Conservation (phyloP, 1,140 invertebrate species). For the Acromyrmex heyeri region DNA sequence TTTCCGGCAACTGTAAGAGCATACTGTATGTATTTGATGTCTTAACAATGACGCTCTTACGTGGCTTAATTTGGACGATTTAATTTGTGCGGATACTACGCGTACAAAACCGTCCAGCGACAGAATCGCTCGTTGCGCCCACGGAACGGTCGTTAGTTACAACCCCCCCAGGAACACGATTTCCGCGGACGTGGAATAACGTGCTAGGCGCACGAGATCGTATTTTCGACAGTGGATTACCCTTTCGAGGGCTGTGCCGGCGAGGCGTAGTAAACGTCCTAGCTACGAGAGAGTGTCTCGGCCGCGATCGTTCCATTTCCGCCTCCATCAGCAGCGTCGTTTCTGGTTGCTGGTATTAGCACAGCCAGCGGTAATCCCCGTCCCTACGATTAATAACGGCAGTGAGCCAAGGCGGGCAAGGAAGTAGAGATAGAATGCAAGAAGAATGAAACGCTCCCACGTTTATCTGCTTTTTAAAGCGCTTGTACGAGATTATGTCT, state of each 20-base stretch:
- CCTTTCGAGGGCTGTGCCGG: constrained; percentile 64
- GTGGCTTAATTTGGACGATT: constrained; percentile 44
- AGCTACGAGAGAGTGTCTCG: constrained; percentile 67
- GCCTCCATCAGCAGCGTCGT: constrained; percentile 75
- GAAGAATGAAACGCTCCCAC: constrained; percentile 59
- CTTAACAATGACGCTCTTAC: background rate
- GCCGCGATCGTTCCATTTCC: constrained; percentile 76
- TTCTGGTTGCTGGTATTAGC: constrained; percentile 67
- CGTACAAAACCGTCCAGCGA: constrained; percentile 37
- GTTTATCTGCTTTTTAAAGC: constrained; percentile 64
- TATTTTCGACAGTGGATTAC: constrained; percentile 76
- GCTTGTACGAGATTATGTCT: constrained; percentile 62
- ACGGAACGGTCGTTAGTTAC: constrained; percentile 48
- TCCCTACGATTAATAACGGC: constrained; percentile 75
- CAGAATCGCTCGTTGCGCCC: constrained; percentile 49
- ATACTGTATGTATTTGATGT: background rate
- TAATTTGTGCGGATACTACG: constrained; percentile 63
- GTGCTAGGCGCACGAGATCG: constrained; percentile 65
- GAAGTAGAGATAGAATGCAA: constrained; percentile 58
- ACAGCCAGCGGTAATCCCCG: constrained; percentile 66
- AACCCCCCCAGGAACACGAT: constrained; percentile 61
- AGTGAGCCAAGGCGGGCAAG: constrained; percentile 55
- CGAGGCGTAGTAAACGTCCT: constrained; percentile 38
- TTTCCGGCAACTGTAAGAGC: too few relatives aligned
- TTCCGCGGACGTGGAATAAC: constrained; percentile 72